Base-by-base conservation (phyloP, 92 coral and sea anemone species). In the Parazoanthus atlanticus region DNA sequence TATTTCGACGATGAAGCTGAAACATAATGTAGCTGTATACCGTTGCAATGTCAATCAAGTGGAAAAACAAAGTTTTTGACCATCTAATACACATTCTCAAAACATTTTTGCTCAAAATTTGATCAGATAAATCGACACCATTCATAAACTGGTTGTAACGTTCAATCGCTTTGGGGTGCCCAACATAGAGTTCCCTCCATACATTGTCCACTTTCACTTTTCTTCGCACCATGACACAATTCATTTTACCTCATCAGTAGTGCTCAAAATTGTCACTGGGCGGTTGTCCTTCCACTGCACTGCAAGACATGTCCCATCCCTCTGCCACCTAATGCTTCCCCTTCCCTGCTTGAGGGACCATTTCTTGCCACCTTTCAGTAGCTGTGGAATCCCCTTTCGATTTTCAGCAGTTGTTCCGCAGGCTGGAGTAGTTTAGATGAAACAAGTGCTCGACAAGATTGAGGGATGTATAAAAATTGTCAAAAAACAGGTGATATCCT, bases 401-500 rank as follows among this genome's bases (percentile, higher is more conserved):
- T 78, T 70, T 28, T 31, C 49, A 12, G 36, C 28, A 13, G 77
- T 58, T 78, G 86, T 85, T 23, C 89, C 92, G 29, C 43, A 21
- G 23, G 86, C 46, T 13, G 86, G 86, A 6, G 82, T 56, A n/a
- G 25, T 82, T 82, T 0, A 30, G 70, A 10, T 8, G 19, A 69
- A 85, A 78, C 30, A 66, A 82, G 36, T 85, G 30, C 23, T 77
- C 78, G 0, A 90, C 86, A 47, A 85, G 78, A 10, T 26, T 32
- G 28, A 34, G 9, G n/a, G 82, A 78, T 6, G 92, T 78, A 10
- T 77, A 85, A 78, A 65, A 85, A 65, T 90, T 85, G 16, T 89
- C 74, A 84, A 76, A 76, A 94, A 47, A 90, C 31, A 95, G 73
- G 85, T 95, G 95, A 58, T 94, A 90, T 46, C 94, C 93, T 49